Evolutionary conservation across 2,797 vertebrate species (phyloP).

Genomic region (Smutsia gigantea): DNA sequence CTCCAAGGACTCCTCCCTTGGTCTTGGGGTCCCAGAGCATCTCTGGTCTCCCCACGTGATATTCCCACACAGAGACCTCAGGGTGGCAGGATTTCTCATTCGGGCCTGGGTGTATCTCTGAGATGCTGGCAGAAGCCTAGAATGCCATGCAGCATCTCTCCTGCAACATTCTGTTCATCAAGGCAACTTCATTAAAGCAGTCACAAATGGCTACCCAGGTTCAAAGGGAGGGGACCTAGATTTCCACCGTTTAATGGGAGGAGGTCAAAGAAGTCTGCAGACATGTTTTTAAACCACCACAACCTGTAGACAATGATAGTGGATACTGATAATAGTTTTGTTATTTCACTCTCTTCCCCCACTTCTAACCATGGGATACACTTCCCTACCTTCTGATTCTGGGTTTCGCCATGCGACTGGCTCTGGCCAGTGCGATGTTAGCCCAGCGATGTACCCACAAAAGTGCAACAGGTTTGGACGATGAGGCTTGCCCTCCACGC

Average conservation of each 20-base stretch:
- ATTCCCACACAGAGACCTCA: background rate
- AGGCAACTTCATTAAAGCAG: background rate
- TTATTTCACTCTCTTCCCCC: background rate
- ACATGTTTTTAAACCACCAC: background rate
- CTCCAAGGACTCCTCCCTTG: background rate
- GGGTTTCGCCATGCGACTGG: background rate
- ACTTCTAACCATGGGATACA: background rate
- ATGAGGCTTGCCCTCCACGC: background rate
- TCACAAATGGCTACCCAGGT: background rate
- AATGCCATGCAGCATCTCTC: background rate
- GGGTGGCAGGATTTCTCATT: background rate
- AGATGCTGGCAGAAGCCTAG: background rate
- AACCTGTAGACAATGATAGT: background rate
- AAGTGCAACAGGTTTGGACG: background rate
- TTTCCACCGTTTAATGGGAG: background rate
- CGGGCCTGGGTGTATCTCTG: accelerated
- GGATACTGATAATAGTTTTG: background rate
- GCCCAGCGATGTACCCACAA: background rate
- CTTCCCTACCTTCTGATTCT: background rate
- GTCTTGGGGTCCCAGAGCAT: background rate
- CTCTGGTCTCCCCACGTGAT: background rate
- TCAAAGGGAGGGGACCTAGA: background rate
- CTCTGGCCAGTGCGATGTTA: background rate
- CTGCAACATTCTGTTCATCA: background rate
- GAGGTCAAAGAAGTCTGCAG: background rate